These are phyloP conservation scores for Brevipalpus yothersi DNA, from an alignment of 1,140 invertebrate species.

Conservation along the genomic window DNA sequence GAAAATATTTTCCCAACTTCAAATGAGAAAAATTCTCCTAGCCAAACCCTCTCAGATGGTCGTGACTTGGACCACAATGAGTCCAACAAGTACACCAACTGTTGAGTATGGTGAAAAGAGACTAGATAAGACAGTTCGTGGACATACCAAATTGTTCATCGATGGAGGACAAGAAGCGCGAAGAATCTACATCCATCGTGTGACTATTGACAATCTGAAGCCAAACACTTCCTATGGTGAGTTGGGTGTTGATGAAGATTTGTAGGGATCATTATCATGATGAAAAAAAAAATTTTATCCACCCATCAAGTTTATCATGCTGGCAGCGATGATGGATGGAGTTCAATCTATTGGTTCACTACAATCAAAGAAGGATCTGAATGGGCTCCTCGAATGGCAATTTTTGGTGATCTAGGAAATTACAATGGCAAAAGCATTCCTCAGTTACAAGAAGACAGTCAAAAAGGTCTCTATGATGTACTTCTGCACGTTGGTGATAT, in stretches of 20 bases:
- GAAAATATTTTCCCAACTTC: not conserved
- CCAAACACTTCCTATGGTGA: conserved; percentile 36
- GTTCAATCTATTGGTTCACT: conserved; percentile 7
- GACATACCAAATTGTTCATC: conserved; percentile 37
- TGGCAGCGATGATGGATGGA: conserved; percentile 10
- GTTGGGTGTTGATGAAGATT: conserved; percentile 13
- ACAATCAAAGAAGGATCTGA: conserved; percentile 2
- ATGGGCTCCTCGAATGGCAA: conserved; percentile 27
- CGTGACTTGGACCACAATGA: conserved; percentile 67
- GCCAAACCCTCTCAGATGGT: conserved; percentile 41
- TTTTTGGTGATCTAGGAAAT: conserved; percentile 78
- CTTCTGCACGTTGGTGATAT: conserved; percentile 81
- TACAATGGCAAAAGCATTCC: conserved; percentile 52
- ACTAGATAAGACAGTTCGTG: conserved; percentile 27
- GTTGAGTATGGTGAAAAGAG: conserved; percentile 47
- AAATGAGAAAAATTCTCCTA: conserved; percentile 19
- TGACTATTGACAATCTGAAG: conserved; percentile 28
- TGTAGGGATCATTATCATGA: not conserved
- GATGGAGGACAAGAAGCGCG: conserved; percentile 36
- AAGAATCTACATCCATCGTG: conserved; percentile 54
- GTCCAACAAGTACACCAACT: conserved; percentile 35
- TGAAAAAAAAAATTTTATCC: not conserved
- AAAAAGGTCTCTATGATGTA: conserved; percentile 50
- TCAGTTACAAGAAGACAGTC: conserved; percentile 50
- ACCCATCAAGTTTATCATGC: conserved; percentile 6